These are phyloP conservation scores for Hoplodrina blanda DNA, from an alignment of 2,888 invertebrate genomes.

Conservation along the genomic window DNA sequence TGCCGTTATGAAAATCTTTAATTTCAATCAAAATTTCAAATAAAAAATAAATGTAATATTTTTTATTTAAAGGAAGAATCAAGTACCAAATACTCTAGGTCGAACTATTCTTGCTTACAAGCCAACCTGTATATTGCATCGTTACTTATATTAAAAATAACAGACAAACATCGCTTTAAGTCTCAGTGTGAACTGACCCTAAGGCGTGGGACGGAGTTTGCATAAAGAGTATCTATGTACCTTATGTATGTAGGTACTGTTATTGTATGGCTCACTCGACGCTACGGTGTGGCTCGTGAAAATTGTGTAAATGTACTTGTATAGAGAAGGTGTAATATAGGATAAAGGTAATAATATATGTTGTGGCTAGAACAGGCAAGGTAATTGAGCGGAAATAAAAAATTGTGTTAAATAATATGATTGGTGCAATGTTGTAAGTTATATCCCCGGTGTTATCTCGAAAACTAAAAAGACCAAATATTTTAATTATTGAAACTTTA, in stretches of 20 bases:
- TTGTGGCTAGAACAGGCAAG: constrained; percentile 6
- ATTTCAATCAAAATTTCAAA: too few relatives aligned
- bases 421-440: neutral
- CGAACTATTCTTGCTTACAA: too few relatives aligned
- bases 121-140: too few relatives aligned
- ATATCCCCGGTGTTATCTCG: neutral
- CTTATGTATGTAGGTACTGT: constrained; percentile 5
- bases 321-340: constrained; percentile 16
- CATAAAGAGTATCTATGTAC: constrained; percentile 34
- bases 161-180: too few relatives aligned
- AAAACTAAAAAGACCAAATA: neutral
- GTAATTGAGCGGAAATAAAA: constrained; percentile 18
- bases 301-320: constrained; percentile 53
- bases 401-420: neutral
- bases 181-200: neutral
- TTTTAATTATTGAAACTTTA: neutral
- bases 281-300: constrained; percentile 52
- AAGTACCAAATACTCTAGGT: too few relatives aligned
- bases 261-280: constrained; percentile 44
- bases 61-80: too few relatives aligned
- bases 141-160: too few relatives aligned
- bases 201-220: constrained; percentile 22
- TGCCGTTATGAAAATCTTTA: too few relatives aligned
- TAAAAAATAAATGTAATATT: too few relatives aligned
- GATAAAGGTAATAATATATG: constrained; percentile 12